These are phyloP conservation scores for Formicarius rufipectus DNA, from an alignment of 2,113 vertebrate genomes.

Conservation along the genomic window DNA sequence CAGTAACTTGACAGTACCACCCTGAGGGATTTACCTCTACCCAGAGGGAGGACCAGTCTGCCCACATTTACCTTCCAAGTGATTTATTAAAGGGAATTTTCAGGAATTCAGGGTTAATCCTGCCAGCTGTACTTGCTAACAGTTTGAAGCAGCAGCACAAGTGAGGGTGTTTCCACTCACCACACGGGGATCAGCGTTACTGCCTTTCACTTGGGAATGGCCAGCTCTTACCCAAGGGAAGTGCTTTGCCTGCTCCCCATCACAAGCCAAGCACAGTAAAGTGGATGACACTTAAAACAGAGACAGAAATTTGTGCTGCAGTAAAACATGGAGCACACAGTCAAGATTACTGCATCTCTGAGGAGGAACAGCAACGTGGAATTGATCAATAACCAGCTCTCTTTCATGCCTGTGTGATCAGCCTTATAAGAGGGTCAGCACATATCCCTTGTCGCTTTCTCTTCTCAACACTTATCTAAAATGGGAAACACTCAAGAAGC, in stretches of 20 bases:
- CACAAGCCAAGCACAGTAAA: background rate
- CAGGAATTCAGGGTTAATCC: background rate
- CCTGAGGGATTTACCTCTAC: conserved; percentile 67
- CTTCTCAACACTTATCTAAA: background rate
- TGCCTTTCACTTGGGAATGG: background rate
- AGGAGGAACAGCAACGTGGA: background rate
- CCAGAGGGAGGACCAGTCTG: background rate
- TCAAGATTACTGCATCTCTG: background rate
- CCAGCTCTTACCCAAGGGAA: background rate
- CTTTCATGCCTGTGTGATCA: fast-evolving
- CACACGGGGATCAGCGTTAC: fast-evolving
- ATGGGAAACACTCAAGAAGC: background rate
- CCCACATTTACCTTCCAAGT: background rate
- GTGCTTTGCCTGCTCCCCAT: fast-evolving
- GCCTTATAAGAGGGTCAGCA: background rate
- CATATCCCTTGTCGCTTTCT: background rate
- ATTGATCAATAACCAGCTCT: background rate
- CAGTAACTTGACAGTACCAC: conserved; percentile 68
- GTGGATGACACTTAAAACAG: background rate
- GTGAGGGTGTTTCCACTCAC: background rate
- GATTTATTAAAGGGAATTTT: background rate
- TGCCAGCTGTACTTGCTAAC: background rate
- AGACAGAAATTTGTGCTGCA: background rate
- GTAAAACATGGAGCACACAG: background rate
- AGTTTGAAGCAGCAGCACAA: background rate